phyloP scores from a whole-genome alignment of 2,888 invertebrate genomes.

The Myathropa florea region DNA sequence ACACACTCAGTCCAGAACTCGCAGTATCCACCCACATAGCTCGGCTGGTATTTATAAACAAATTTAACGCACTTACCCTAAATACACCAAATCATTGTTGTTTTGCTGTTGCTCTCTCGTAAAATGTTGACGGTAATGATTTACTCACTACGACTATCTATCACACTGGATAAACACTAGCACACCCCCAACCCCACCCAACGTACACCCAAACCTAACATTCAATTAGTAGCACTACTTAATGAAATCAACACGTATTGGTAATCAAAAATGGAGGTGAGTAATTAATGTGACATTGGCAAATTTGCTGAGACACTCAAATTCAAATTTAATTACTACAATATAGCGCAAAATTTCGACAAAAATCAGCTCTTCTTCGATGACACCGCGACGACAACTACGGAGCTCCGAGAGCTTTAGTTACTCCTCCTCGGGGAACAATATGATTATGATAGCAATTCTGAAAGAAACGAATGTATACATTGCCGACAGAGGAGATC shows the following conservation, averaged over 20 bases:
- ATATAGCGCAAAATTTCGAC: constrained; percentile 23
- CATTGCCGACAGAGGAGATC: constrained; percentile 14
- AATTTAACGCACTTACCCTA: constrained; percentile 39
- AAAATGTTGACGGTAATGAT: constrained; percentile 7
- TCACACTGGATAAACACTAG: constrained; percentile 16
- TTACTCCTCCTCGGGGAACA: neutral
- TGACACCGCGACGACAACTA: neutral
- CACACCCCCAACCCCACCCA: constrained; percentile 1
- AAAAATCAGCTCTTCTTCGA: neutral
- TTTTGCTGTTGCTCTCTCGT: neutral
- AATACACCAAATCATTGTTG: constrained; percentile 19
- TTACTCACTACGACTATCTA: constrained; percentile 25
- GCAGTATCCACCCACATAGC: neutral
- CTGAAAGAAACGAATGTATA: neutral
- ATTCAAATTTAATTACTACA: constrained; percentile 46
- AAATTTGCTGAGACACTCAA: constrained; percentile 43
- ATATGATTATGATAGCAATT: neutral
- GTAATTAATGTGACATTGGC: constrained; percentile 46
- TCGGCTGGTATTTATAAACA: neutral
- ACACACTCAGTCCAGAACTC: neutral
- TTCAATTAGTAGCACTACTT: constrained; percentile 42
- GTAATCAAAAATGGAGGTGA: constrained; percentile 45
- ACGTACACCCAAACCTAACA: constrained; percentile 1
- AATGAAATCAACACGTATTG: constrained; percentile 52
- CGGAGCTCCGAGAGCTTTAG: neutral